phyloP scores from a whole-genome alignment of 2,113 vertebrate genomes.

The Chlamydotis undulata region DNA sequence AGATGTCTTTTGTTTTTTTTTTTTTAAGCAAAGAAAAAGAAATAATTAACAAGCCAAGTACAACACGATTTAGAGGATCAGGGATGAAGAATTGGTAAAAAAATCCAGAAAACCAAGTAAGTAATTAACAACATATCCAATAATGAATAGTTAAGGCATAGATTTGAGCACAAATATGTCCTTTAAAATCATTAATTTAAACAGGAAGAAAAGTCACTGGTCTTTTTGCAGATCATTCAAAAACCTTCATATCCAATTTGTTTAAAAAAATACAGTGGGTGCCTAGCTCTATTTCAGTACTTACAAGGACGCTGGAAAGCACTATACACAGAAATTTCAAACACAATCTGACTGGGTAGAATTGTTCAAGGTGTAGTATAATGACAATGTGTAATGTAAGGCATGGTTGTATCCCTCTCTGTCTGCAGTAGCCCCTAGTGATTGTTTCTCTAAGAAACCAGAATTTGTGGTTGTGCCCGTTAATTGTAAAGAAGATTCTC shows the following conservation, averaged over 20 bases:
- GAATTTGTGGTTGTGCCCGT: neutral
- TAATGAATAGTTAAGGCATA: neutral
- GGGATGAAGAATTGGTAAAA: neutral
- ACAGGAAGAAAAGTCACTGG: neutral
- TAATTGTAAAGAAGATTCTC: neutral
- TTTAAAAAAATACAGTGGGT: neutral
- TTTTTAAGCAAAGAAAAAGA: neutral
- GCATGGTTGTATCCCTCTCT: neutral
- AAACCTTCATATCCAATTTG: neutral
- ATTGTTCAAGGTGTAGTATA: fast-evolving
- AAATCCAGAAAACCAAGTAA: neutral
- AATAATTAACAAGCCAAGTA: neutral
- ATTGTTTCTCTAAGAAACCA: neutral
- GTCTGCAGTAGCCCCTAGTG: neutral
- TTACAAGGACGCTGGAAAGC: neutral
- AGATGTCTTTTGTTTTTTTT: fast-evolving
- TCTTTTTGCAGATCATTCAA: neutral
- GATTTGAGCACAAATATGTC: neutral
- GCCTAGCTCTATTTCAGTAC: neutral
- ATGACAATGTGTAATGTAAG: neutral
- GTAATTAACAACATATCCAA: neutral
- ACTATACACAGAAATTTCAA: neutral
- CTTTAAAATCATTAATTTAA: neutral
- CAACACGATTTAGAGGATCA: neutral
- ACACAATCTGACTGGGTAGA: neutral